Evolutionary conservation across 2,797 vertebrate genomes (phyloP).

Genomic region (Gymnoscopelus braueri): DNA sequence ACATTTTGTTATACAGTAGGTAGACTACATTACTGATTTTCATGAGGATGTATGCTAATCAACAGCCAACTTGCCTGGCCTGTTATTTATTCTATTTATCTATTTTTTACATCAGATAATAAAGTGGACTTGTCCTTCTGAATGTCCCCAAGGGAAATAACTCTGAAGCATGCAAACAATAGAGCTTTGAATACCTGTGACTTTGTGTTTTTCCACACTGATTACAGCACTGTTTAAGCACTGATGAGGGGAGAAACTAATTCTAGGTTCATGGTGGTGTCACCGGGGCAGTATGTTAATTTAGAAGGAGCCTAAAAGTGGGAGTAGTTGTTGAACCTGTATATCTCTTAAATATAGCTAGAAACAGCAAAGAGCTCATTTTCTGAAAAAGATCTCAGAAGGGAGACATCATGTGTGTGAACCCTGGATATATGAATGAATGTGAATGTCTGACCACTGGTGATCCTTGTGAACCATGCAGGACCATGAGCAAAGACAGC

Average conservation of each 20-base stretch:
- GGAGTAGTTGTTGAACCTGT: constrained; percentile 62
- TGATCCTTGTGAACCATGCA: constrained; percentile 66
- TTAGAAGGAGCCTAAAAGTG: constrained; percentile 29
- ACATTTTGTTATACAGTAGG: not conserved
- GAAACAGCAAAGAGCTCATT: constrained; percentile 25
- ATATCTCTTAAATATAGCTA: constrained; percentile 27
- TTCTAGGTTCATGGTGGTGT: constrained; percentile 40
- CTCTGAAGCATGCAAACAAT: not conserved
- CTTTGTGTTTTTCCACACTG: constrained; percentile 6
- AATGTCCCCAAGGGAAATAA: not conserved
- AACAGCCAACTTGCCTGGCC: not conserved
- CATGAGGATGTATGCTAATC: not conserved
- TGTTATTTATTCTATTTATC: not conserved
- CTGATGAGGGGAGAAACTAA: constrained; percentile 27
- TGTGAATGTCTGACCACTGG: constrained; percentile 31
- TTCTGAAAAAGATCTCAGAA: constrained; percentile 5
- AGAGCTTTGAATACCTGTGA: not conserved
- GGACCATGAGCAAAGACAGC: constrained; percentile 69
- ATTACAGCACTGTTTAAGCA: not conserved
- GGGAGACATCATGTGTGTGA: constrained; percentile 56
- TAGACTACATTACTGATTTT: not conserved
- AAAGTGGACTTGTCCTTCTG: not conserved
- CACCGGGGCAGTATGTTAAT: constrained; percentile 42
- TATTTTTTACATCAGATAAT: constrained; percentile 22
- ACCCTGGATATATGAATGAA: too few species aligned